phyloP scores from a whole-genome alignment of 2,113 vertebrate species.

The Talpa occidentalis region DNA sequence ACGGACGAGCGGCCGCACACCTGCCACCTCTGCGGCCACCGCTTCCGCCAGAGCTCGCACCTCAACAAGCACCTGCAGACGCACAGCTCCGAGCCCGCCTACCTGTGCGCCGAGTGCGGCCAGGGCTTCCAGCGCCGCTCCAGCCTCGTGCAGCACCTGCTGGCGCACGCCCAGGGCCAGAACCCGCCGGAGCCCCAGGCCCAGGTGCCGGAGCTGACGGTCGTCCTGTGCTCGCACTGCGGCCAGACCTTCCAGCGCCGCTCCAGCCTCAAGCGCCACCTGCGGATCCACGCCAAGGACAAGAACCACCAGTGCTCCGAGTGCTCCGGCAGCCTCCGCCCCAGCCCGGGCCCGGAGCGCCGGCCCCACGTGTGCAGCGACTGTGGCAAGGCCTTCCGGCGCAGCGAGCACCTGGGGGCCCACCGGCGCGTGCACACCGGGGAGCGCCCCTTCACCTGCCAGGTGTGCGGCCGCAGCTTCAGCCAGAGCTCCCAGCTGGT shows the following conservation, averaged over 20 bases:
- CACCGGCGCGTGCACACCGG: conserved; percentile 89
- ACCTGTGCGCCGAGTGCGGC: conserved; percentile 73
- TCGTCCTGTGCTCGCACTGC: conserved; percentile 66
- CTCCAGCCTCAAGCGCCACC: conserved; percentile 77
- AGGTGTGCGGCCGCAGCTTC: conserved; percentile 78
- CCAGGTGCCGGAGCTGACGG: neutral
- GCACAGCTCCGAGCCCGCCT: conserved; percentile 65
- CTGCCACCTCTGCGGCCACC: conserved; percentile 74
- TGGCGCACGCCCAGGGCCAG: conserved; percentile 54
- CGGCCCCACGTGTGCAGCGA: conserved; percentile 85
- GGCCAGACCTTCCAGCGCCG: conserved; percentile 77
- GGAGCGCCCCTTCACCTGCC: conserved; percentile 80
- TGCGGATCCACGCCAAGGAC: conserved; percentile 63
- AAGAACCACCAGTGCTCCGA: conserved; percentile 19
- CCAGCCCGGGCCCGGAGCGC: neutral
- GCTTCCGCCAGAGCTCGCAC: conserved; percentile 77
- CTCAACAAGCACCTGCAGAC: conserved; percentile 77
- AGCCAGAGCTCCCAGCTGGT: conserved; percentile 79
- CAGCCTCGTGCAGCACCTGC: conserved; percentile 74
- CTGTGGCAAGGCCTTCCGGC: conserved; percentile 89
- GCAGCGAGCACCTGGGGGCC: conserved; percentile 87
- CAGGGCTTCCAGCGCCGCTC: conserved; percentile 75
- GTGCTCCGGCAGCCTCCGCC: neutral
- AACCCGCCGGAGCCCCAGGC: neutral
- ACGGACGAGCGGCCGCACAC: conserved; percentile 73